Base-by-base conservation (phyloP, 2,888 invertebrate genomes). In the Clanis bilineata region DNA sequence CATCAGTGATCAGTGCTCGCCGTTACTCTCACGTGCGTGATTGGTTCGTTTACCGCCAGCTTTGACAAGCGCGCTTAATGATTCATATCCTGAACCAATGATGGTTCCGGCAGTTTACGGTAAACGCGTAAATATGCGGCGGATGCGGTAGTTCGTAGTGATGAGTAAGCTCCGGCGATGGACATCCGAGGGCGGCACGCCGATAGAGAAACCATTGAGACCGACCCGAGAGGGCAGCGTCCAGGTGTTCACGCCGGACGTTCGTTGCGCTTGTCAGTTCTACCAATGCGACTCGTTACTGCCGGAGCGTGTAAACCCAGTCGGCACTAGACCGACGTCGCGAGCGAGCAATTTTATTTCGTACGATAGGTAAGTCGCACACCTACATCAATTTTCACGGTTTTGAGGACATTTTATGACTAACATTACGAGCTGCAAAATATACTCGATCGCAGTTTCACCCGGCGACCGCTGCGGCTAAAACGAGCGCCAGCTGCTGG, bases 251-350 rank as follows among this genome's bases (percentile, higher is more conserved):
- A 94, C 96, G 63, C 93, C 96, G 77, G 97, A 97, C 83, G 96
- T 97, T 64, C 95, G 97, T 72, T 97, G 97, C 87, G 97, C 93
- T 70, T 97, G 97, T 90, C 97, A 97, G 90, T 97, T 95, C 89
- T 97, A 95, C 88, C 95, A 96, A 92, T 94, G 95, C 83, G 96
- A 96, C 85, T 95, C 95, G 63, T 86, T 96, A 72, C 90, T 97
- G 73, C 96, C 96, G 64, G 96, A 96, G 83, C 93, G 95, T 79
- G 91, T 94, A 60, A 95, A 95, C 82, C 94, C 95, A 66, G 91
- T 94, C 71, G 95, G 93, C 83, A 94, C 94, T 66, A 92, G 94
- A 66, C 94, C 95, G 62, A 90, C 94, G n/a, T 95, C 95, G 57
- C 93, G 94, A 72, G 92, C 93, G 81, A 90, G 94, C 80, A 84